These are phyloP conservation scores for Megastigmus dorsalis DNA, from an alignment of 2,888 invertebrate genomes.

Conservation along the genomic window DNA sequence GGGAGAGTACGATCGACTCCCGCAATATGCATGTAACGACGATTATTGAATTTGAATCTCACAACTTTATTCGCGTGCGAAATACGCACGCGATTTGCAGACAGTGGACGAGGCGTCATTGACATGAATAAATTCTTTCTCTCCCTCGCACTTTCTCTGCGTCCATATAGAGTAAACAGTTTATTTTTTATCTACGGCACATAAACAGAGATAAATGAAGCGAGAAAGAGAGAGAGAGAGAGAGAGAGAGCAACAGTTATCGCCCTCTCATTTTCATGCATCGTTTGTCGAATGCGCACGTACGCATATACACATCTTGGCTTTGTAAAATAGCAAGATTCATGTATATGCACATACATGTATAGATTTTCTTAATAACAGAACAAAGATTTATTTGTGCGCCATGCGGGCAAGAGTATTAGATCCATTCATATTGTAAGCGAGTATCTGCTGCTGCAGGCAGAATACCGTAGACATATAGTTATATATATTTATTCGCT, in stretches of 20 bases:
- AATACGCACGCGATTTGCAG: no score
- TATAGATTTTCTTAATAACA: conserved; percentile 6
- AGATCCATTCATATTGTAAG: conserved; percentile 8
- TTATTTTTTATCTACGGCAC: conserved; percentile 7
- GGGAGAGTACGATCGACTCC: no score
- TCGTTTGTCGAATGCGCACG: background rate
- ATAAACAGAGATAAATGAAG: no score
- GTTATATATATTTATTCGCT: no score
- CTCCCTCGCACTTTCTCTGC: background rate
- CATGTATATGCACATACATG: background rate
- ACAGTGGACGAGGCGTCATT: no score
- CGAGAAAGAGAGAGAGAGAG: background rate
- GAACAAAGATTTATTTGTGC: conserved; percentile 29
- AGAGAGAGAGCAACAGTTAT: background rate
- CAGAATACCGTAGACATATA: no score
- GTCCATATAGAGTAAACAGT: background rate
- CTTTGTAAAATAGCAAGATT: background rate
- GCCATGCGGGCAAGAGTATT: conserved; percentile 1
- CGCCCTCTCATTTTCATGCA: conserved; percentile 6
- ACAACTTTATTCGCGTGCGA: no score
- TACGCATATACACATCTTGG: no score
- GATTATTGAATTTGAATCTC: no score
- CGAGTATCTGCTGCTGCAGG: no score
- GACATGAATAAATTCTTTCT: background rate
- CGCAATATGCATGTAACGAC: no score